These are phyloP conservation scores for Atlantisia rogersi DNA, from an alignment of 2,113 vertebrate genomes.

Conservation along the genomic window DNA sequence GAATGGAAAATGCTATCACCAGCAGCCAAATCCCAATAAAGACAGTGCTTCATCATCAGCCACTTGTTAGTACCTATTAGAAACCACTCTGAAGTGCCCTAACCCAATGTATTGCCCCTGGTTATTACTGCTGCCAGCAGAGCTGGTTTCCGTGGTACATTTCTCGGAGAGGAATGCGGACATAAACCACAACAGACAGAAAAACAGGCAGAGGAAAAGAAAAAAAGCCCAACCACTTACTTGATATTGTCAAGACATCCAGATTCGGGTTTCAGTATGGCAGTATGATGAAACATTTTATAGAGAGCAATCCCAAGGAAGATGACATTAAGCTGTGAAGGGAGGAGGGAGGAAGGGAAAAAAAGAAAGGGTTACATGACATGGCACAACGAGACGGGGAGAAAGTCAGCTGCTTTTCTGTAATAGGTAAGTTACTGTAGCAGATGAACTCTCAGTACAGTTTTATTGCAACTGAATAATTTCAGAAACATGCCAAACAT, in stretches of 20 bases:
- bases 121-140: background rate
- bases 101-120: background rate
- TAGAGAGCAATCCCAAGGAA: constrained; percentile 98
- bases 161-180: background rate
- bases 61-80: background rate
- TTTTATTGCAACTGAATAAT: background rate
- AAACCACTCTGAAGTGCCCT: background rate
- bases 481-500: background rate
- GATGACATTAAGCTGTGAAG: constrained; percentile 96
- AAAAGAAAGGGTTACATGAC: background rate
- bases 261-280: constrained; percentile 97
- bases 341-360: background rate
- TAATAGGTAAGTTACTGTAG: constrained; percentile 11
- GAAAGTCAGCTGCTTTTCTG: background rate
- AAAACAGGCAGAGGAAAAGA: background rate
- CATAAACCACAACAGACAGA: background rate
- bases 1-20: background rate
- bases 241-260: constrained; percentile 99
- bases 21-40: background rate
- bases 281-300: constrained; percentile 99
- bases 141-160: background rate
- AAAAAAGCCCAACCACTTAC: constrained; percentile 80
- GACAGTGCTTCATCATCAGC: background rate
- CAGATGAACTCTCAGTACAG: constrained; percentile 48
- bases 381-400: background rate